Evolutionary conservation across 2,888 invertebrate genomes (phyloP).

Genomic region (Yponomeuta sedellus): DNA sequence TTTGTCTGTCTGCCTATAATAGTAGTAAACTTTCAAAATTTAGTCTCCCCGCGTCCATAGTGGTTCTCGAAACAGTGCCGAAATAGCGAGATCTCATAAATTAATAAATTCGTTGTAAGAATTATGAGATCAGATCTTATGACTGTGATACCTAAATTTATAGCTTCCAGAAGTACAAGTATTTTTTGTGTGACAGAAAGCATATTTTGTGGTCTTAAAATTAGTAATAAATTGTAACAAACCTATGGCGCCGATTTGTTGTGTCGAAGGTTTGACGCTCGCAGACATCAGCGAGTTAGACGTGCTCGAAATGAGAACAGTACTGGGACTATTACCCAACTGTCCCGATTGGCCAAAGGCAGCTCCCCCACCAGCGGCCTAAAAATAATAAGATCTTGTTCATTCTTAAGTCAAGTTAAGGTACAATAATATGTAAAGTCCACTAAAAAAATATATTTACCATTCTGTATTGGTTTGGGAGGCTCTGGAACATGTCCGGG

Average conservation of each 20-base stretch:
- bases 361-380: conserved; percentile 77
- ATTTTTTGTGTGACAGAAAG: neutral
- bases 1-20: no score
- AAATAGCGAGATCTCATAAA: no score
- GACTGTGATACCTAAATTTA: no score
- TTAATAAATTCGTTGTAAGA: no score
- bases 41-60: no score
- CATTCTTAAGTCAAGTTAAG: neutral
- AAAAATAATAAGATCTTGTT: conserved; percentile 25
- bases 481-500: conserved; percentile 69
- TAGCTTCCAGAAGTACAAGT: neutral
- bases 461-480: conserved; percentile 69
- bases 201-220: neutral
- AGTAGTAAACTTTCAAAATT: no score
- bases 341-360: conserved; percentile 89
- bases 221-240: conserved; percentile 24
- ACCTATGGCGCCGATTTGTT: conserved; percentile 91
- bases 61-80: no score
- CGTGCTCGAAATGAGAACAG: conserved; percentile 91
- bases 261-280: conserved; percentile 87
- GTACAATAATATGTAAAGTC: no score
- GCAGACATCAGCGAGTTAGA: conserved; percentile 93
- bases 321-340: conserved; percentile 87
- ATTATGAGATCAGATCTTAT: no score
- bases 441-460: no score